These are phyloP conservation scores for Hypothenemus hampei DNA, from an alignment of 1,140 invertebrate genomes.

Conservation along the genomic window DNA sequence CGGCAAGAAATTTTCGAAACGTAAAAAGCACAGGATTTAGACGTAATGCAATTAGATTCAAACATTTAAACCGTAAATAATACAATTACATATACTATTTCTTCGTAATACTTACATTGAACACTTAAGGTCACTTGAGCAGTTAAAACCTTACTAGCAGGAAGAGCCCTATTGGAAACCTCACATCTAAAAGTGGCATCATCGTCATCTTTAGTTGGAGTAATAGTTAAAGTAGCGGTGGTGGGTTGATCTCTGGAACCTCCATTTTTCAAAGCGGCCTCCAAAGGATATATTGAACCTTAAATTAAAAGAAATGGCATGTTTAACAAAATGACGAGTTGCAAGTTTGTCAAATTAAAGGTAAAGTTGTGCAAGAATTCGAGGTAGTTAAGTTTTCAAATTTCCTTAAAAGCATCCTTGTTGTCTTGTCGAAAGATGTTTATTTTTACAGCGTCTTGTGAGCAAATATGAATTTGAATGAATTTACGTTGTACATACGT, in stretches of 20 bases:
- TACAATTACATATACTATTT: no score
- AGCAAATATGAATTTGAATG: constrained; percentile 8
- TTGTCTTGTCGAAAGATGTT: not conserved
- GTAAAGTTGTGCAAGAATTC: not conserved
- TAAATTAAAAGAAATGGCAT: constrained; percentile 15
- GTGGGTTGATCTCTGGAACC: constrained; percentile 66
- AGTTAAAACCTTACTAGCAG: constrained; percentile 70
- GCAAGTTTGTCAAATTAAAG: not conserved
- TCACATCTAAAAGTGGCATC: constrained; percentile 74
- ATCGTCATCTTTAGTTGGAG: constrained; percentile 77
- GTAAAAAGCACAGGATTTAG: no score
- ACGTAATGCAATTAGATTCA: no score
- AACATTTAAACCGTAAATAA: no score
- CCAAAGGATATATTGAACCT: constrained; percentile 59
- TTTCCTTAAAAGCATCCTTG: constrained; percentile 1
- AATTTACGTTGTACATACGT: constrained; percentile 9
- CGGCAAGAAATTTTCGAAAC: no score
- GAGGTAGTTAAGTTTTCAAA: not conserved
- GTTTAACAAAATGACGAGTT: not conserved
- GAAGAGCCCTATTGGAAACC: constrained; percentile 83
- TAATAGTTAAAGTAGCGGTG: constrained; percentile 65
- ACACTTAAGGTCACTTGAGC: constrained; percentile 75
- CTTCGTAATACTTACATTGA: constrained; percentile 69
- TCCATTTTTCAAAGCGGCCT: constrained; percentile 60
- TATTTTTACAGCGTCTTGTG: not conserved